phyloP scores from a whole-genome alignment of 1,140 invertebrate species.

The Brachionus koreanus region DNA sequence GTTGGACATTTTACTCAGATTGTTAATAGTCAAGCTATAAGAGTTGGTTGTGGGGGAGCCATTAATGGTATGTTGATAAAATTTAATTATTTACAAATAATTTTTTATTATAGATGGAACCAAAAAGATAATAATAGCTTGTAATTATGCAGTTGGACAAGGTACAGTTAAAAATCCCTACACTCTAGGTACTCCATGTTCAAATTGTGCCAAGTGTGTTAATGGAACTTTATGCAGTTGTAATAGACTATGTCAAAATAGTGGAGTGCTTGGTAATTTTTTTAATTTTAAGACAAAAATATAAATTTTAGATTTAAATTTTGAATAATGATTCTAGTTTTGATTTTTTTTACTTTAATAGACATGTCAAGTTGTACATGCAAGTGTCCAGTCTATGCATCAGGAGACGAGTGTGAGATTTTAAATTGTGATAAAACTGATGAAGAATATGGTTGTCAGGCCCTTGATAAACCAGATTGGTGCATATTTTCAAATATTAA shows the following conservation, averaged over 20 bases:
- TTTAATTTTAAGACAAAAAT: no score
- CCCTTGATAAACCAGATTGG: neutral
- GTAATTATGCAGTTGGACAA: constrained; percentile 15
- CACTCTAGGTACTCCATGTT: neutral
- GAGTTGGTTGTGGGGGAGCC: constrained; percentile 16
- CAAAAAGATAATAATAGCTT: neutral
- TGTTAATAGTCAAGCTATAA: neutral
- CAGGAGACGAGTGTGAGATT: constrained; percentile 12
- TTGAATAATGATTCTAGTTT: no score
- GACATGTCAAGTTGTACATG: constrained; percentile 10
- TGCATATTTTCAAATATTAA: neutral
- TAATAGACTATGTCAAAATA: constrained; percentile 22
- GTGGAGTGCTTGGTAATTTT: neutral
- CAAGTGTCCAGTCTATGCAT: neutral
- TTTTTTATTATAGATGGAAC: neutral
- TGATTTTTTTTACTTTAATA: neutral
- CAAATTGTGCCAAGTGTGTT: neutral
- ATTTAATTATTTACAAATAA: neutral
- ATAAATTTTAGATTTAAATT: no score
- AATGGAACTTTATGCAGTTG: neutral
- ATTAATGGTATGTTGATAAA: neutral
- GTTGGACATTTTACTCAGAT: constrained; percentile 44
- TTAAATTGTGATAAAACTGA: constrained; percentile 23
- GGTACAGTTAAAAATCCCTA: neutral
- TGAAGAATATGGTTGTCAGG: neutral